Evolutionary conservation across 2,888 invertebrate species (phyloP).

Genomic region (Coleophora flavipennella): DNA sequence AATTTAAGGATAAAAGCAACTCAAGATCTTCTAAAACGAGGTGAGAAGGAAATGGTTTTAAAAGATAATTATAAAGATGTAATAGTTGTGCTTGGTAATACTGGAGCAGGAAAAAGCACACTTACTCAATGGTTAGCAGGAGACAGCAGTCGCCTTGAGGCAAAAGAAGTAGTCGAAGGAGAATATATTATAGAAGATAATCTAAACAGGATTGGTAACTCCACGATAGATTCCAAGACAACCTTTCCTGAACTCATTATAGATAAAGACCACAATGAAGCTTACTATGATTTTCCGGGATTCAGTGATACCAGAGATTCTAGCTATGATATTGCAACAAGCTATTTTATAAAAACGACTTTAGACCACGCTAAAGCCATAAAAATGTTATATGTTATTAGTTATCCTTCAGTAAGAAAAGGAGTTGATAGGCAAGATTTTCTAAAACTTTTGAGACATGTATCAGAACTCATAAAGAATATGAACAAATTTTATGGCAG

Average conservation of each 20-base stretch:
- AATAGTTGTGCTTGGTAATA: not conserved
- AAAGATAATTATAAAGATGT: not conserved
- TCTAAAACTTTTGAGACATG: not conserved
- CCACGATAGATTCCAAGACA: not conserved
- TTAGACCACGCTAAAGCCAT: not conserved
- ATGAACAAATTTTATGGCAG: not conserved
- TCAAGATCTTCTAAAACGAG: not conserved
- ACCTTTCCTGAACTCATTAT: slow-evolving; percentile 1
- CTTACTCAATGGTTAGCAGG: not conserved
- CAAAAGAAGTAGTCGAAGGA: not conserved
- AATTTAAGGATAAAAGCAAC: too few relatives aligned
- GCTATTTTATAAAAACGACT: not conserved
- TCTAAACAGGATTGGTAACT: not conserved
- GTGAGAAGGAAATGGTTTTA: not conserved
- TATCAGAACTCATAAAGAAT: not conserved
- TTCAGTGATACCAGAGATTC: slow-evolving; percentile 1
- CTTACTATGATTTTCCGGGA: slow-evolving; percentile 1
- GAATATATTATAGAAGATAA: not conserved
- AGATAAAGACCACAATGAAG: not conserved
- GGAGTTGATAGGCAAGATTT: slow-evolving; percentile 1
- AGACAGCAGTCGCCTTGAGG: not conserved
- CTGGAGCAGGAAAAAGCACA: slow-evolving; percentile 1
- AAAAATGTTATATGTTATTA: not conserved
- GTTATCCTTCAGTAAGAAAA: not conserved
- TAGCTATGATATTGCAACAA: slow-evolving; percentile 1